Evolutionary conservation across 2,888 invertebrate genomes (phyloP), one percentile per base, ranked within the genome.

Genomic region (Himalopsyche japonica): DNA sequence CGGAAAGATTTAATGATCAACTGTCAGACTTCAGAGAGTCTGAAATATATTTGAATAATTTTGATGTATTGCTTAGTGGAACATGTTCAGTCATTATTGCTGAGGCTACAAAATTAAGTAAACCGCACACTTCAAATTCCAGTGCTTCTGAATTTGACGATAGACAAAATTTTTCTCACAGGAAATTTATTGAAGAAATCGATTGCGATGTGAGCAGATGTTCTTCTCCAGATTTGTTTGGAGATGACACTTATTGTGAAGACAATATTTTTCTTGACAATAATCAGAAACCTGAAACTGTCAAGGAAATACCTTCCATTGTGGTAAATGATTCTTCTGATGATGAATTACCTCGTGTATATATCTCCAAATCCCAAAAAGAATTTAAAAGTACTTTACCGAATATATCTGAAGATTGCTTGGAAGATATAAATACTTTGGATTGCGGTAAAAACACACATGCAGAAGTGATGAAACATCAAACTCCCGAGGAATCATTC

Each of bases 141-240:
- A 57, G 20, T 24, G 15, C 15, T 70, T 70, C 27, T 15, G 27
- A 70, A 27, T 27, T 12, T 12, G 3, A 20, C 20, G 10, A 3
- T 12, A 30, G 15, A 8, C 24, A 70, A 15, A 27, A 27, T 70
- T 12, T 70, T 24, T 70, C 30, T 3, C 27, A 70, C 12, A 27
- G 10, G 2, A 8, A 30, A 30, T 12, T 70, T 27, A 27, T 30
- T 30, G 27, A 70, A 70, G 80, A 64, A 30, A 2, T 32, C 7
- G n/a, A n/a, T 49, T 7, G 2, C 34, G 34, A 80, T 30, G 37
- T 24, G 3, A 83, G 82, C 78, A 90, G 92, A 88, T 90, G 91
- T 87, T 87, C 87, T 86, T 92, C 92, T 3, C 92, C 92, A 80
- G 92, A 92, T 88, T 87, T 92, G 76, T 92, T 92, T 90, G 92